phyloP scores from a whole-genome alignment of 2,797 vertebrate species.

The Euthynnus affinis region DNA sequence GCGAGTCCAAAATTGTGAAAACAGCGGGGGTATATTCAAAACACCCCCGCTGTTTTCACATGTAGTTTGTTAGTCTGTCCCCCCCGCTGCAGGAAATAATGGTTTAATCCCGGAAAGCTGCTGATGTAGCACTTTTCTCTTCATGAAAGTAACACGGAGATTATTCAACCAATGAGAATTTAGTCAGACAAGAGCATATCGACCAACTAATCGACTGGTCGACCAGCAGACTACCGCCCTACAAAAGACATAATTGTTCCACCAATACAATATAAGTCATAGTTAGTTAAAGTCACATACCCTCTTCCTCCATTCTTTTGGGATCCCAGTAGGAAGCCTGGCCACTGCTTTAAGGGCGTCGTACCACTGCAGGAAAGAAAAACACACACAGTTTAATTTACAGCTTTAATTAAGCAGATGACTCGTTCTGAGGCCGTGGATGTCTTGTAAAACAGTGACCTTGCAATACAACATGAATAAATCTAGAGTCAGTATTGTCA shows the following conservation, averaged over 20 bases:
- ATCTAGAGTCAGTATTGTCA: not conserved
- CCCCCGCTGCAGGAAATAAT: too few relatives aligned
- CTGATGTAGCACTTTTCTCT: too few relatives aligned
- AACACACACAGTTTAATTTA: slow-evolving; percentile 1
- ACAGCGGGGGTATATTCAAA: too few relatives aligned
- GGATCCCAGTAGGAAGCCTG: slow-evolving; percentile 95
- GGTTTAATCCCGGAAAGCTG: too few relatives aligned
- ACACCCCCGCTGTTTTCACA: too few relatives aligned
- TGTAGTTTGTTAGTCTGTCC: too few relatives aligned
- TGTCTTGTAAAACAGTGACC: not conserved
- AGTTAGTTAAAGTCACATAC: slow-evolving; percentile 73
- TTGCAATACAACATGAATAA: not conserved
- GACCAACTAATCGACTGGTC: too few relatives aligned
- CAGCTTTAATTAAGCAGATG: not conserved
- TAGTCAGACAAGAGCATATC: too few relatives aligned
- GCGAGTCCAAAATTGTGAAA: too few relatives aligned
- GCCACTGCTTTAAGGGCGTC: slow-evolving; percentile 98
- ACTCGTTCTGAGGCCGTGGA: not conserved
- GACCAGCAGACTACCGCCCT: too few relatives aligned
- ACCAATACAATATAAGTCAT: not conserved
- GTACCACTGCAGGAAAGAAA: slow-evolving; percentile 89
- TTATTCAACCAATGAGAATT: too few relatives aligned
- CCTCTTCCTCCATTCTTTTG: slow-evolving; percentile 97
- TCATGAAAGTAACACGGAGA: too few relatives aligned
- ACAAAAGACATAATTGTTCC: not conserved